Evolutionary conservation across 2,113 vertebrate species (phyloP).

Genomic region (Cariama cristata): DNA sequence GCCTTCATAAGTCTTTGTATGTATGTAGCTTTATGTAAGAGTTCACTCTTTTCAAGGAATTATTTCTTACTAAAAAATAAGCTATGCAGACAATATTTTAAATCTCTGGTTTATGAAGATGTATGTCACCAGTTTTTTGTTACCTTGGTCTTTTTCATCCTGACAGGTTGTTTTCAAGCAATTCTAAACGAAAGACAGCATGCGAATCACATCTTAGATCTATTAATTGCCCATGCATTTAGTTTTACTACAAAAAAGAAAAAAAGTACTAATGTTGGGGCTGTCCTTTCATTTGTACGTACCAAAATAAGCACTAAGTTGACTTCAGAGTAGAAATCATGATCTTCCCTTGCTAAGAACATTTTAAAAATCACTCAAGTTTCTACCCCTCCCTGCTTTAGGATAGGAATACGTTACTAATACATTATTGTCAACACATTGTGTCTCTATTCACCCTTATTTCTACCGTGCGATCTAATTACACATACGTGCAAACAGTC

Average conservation of each 20-base stretch:
- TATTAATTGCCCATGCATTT: background rate
- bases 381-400: too few species aligned
- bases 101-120: background rate
- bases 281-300: background rate
- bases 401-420: too few species aligned
- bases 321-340: background rate
- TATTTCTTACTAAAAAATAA: background rate
- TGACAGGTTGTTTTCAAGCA: background rate
- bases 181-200: background rate
- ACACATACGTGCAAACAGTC: too few species aligned
- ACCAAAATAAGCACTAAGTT: background rate
- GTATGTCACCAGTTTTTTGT: background rate
- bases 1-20: too few species aligned
- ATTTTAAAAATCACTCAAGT: too few species aligned
- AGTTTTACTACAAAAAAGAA: background rate
- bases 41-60: background rate
- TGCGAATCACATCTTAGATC: background rate
- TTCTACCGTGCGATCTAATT: too few species aligned
- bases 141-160: background rate
- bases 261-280: background rate
- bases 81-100: background rate
- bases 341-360: background rate
- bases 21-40: background rate
- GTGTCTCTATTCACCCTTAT: too few species aligned
- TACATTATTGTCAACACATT: too few species aligned